A percentile compares a stretch with the other conserved stretches of the same genome.
Evolutionary conservation across 2,113 vertebrate species (phyloP).

Genomic region (Apeltes quadracus): DNA sequence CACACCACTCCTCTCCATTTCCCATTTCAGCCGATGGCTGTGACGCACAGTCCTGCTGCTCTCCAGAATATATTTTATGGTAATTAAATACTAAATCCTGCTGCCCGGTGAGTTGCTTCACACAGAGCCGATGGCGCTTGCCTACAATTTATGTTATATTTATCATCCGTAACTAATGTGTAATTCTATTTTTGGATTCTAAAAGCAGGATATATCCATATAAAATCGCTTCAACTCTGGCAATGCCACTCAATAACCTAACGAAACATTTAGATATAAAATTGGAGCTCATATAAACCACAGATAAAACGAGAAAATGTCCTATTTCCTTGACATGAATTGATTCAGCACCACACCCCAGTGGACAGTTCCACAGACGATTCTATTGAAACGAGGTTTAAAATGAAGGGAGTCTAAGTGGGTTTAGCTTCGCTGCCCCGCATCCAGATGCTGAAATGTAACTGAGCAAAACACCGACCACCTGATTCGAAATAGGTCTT

Average conservation of each 20-base stretch:
- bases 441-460: not conserved
- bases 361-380: constrained; percentile 58
- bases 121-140: constrained; percentile 5
- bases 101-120: constrained; percentile 42
- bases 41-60: constrained; percentile 84
- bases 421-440: not conserved
- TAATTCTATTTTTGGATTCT: not conserved
- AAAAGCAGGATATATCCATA: not conserved
- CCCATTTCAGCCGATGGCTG: constrained; percentile 72
- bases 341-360: constrained; percentile 62
- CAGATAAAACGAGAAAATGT: not conserved
- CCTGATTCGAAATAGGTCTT: not conserved
- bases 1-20: not conserved
- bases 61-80: constrained; percentile 80
- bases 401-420: not conserved
- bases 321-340: not conserved
- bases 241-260: not conserved
- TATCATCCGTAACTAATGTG: not conserved
- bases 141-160: not conserved
- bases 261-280: not conserved
- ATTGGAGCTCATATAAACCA: not conserved
- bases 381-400: not conserved
- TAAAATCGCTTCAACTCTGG: not conserved
- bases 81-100: constrained; percentile 80
- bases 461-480: not conserved